Conservation (phyloP, 2,113 vertebrate species). For the Varanus komodoensis region DNA sequence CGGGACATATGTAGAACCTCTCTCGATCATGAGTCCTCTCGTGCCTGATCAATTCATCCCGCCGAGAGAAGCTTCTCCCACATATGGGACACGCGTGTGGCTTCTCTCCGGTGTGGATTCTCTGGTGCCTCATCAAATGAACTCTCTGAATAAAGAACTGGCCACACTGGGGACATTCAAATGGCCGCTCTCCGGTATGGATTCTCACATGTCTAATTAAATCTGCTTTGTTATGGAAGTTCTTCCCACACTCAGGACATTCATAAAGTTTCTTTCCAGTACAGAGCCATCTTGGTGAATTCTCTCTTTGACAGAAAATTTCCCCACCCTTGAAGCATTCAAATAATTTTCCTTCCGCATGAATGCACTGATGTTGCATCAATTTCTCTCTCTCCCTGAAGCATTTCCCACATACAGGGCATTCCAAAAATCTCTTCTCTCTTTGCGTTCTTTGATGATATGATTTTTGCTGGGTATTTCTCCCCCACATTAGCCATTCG, state of each 20-base stretch:
- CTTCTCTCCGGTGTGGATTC: constrained; percentile 72
- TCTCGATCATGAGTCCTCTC: constrained; percentile 42
- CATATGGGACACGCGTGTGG: constrained; percentile 66
- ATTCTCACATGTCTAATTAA: constrained; percentile 76
- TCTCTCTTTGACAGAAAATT: not conserved
- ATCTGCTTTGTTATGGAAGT: constrained; percentile 66
- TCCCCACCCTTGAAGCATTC: not conserved
- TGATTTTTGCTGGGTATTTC: not conserved
- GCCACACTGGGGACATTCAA: constrained; percentile 75
- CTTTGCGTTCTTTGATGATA: not conserved
- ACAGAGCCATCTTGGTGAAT: not conserved
- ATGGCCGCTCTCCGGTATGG: constrained; percentile 76
- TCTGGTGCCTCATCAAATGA: constrained; percentile 67
- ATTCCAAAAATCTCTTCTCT: not conserved
- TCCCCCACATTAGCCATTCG: not conserved
- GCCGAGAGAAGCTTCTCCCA: constrained; percentile 23
- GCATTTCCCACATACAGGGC: not conserved
- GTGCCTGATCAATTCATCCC: constrained; percentile 66
- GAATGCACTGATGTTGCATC: not conserved
- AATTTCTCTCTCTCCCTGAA: constrained; percentile 10
- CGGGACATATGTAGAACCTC: not conserved
- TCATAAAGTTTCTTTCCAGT: not conserved
- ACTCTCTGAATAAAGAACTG: constrained; percentile 76
- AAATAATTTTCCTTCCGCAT: not conserved
- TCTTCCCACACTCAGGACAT: constrained; percentile 39